phyloP scores from a whole-genome alignment of 2,113 vertebrate genomes.

The Polyodon spathula region DNA sequence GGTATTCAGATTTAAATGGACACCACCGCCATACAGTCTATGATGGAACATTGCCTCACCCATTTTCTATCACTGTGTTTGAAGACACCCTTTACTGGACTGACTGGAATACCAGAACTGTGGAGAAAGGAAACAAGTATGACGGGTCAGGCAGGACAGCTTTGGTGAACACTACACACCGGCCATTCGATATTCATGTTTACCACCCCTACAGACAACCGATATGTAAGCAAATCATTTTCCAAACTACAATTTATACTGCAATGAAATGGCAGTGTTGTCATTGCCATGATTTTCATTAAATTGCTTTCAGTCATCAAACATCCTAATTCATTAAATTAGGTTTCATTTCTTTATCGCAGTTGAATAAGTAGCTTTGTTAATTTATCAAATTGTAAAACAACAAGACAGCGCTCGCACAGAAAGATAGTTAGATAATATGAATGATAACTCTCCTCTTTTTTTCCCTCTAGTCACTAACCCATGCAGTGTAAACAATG shows the following conservation, averaged over 20 bases:
- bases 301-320: no score
- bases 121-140: slow-evolving; percentile 95
- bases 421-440: no score
- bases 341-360: no score
- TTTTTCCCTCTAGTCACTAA: slow-evolving; percentile 65
- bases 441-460: slow-evolving; percentile 1
- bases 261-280: no score
- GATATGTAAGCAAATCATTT: slow-evolving; percentile 57
- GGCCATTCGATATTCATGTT: slow-evolving; percentile 88
- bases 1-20: slow-evolving; percentile 86
- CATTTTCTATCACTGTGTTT: slow-evolving; percentile 85
- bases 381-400: no score
- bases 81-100: slow-evolving; percentile 93
- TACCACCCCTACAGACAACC: slow-evolving; percentile 93
- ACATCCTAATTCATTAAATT: no score
- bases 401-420: no score
- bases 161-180: slow-evolving; percentile 86
- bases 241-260: neutral
- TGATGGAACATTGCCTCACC: slow-evolving; percentile 74
- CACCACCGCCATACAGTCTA: slow-evolving; percentile 78
- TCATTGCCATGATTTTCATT: no score
- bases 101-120: slow-evolving; percentile 91
- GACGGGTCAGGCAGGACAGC: slow-evolving; percentile 66
- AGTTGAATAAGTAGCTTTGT: no score
- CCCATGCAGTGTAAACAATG: slow-evolving; percentile 86